These are phyloP conservation scores for Callocephalon fimbriatum DNA, from an alignment of 2,113 vertebrate species.

Conservation along the genomic window DNA sequence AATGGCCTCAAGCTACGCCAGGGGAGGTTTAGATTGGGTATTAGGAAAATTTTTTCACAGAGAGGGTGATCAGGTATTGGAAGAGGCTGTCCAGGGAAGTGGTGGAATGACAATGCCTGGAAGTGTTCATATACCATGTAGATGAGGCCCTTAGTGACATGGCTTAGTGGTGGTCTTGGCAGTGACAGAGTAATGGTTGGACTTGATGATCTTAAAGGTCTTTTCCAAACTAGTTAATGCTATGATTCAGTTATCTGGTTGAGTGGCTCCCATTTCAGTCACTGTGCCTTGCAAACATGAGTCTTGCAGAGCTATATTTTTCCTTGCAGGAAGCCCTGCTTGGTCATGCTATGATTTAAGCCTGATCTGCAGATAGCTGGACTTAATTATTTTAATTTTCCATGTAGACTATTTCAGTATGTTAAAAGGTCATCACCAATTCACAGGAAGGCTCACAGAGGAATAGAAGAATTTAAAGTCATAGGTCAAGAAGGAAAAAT, in stretches of 20 bases:
- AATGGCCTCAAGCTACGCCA: background rate
- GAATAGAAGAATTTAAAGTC: background rate
- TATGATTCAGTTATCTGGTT: background rate
- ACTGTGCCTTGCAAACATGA: background rate
- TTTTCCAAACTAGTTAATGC: background rate
- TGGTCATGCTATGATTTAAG: background rate
- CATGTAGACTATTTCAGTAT: background rate
- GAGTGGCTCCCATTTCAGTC: background rate
- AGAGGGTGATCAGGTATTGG: background rate
- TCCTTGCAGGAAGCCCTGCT: background rate
- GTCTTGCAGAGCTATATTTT: background rate
- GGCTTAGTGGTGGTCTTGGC: background rate
- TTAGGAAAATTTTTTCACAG: background rate
- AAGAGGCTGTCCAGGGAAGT: background rate
- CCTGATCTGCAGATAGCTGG: background rate
- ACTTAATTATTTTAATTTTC: conserved; percentile 9
- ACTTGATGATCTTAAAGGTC: background rate
- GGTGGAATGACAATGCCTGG: background rate
- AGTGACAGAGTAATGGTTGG: background rate
- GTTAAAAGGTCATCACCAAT: background rate
- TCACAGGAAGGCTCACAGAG: background rate
- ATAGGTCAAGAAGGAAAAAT: background rate
- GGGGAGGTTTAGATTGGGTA: background rate
- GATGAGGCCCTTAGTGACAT: background rate
- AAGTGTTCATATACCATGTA: background rate